Percentiles rank a stretch among this genome's conserved stretches.
These are phyloP conservation scores for Pimephales promelas DNA, from an alignment of 2,113 vertebrate species.

Conservation along the genomic window DNA sequence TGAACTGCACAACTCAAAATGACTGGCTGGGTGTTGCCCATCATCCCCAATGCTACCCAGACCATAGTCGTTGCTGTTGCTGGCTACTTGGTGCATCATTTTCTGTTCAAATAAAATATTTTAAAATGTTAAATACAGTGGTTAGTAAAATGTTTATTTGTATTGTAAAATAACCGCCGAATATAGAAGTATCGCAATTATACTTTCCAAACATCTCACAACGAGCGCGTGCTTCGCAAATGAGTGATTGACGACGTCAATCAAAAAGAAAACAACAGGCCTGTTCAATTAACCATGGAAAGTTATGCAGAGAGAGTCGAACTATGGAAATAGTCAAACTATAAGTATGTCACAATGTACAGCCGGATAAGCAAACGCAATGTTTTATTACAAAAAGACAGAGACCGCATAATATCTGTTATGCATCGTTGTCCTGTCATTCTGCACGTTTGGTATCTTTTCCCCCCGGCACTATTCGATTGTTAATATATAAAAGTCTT, in stretches of 20 bases:
- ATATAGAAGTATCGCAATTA: neutral
- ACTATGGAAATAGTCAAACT: neutral
- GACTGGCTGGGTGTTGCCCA: slow-evolving; percentile 84
- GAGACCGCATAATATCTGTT: neutral
- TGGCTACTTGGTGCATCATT: slow-evolving; percentile 97
- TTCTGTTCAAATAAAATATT: slow-evolving; percentile 77
- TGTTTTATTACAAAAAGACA: neutral
- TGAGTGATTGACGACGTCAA: slow-evolving; percentile 24
- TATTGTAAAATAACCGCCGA: neutral
- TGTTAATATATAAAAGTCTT: neutral
- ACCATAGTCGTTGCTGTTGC: slow-evolving; percentile 88
- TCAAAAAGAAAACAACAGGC: slow-evolving; percentile 32
- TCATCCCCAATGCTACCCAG: slow-evolving; percentile 88
- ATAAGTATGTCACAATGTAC: neutral
- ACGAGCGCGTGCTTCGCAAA: neutral
- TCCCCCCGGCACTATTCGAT: no score
- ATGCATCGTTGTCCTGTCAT: slow-evolving; percentile 20
- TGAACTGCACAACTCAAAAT: slow-evolving; percentile 90
- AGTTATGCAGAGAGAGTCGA: slow-evolving; percentile 8
- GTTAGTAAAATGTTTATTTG: neutral
- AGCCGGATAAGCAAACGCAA: neutral
- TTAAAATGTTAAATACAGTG: neutral
- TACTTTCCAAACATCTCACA: neutral
- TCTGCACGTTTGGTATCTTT: neutral
- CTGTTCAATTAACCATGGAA: slow-evolving; percentile 9